A percentile compares a stretch with the other conserved stretches of the same genome.
These are phyloP conservation scores for Bombyx mori DNA, from an alignment of 1,140 invertebrate genomes.

Conservation along the genomic window ASM3026992v2 NC_085121.1:15380001-15380500, in stretches of 20 bases:
- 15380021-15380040: too few species aligned
- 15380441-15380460: conserved; percentile 88
- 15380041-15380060: too few species aligned
- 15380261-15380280: conserved; percentile 87
- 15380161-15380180: too few species aligned
- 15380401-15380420: conserved; percentile 98
- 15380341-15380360: conserved; percentile 99
- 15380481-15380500: neutral
- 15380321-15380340: conserved; percentile 98
- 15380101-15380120: too few species aligned
- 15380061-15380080: too few species aligned
- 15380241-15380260: conserved; percentile 32
- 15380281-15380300: conserved; percentile 84
- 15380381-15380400: conserved; percentile 96
- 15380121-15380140: too few species aligned
- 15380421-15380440: conserved; percentile 95
- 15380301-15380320: conserved; percentile 91
- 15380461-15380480: conserved; percentile 77
- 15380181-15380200: too few species aligned
- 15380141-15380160: too few species aligned
- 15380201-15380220: too few species aligned
- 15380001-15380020: too few species aligned
- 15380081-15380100: too few species aligned
- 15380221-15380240: too few species aligned
- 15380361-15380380: conserved; percentile 97